Base-by-base conservation (phyloP, 2,113 vertebrate genomes). In the Taurulus bubalis region DNA sequence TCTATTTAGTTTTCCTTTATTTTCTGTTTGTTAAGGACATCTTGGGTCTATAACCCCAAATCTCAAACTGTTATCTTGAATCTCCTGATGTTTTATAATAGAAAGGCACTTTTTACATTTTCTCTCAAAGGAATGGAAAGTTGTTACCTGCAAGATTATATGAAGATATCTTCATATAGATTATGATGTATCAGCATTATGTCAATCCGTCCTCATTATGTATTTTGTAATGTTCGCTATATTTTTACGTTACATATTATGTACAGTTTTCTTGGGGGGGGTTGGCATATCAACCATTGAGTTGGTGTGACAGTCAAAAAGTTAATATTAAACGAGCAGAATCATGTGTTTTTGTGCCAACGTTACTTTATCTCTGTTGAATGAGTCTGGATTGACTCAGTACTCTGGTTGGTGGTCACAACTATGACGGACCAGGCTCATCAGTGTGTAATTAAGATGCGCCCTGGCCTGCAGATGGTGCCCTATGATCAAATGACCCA, bases 401-500 rank as follows among this genome's bases (percentile, higher is more conserved):
- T 38, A 9, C 30, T 38, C 20, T n/a, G 22, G 34, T 34, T 34
- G 34, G 6, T 34, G 34, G 34, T 34, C 42, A 0, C 2, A 40
- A 30, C 16, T 7, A 15, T 0, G 3, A 6, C 24, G 38, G 6
- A 28, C 3, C 45, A 40, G 40, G 18, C 30, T 36, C 3, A 22
- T 63, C 40, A 30, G 26, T 63, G 4, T 60, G 24, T 64, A 32
- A 60, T 76, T n/a, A 22, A 67, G 15, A 60, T 58, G 32, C 62
- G 75, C 68, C 77, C 81, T 62, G 72, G 53, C 83, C 92, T 81
- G 83, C 85, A 91, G 90, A 80, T 91, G 89, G 90, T 67, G 34
- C 72, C 49, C 74, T 82, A 12, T 74, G 65, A 84, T 88, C 69
- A 80, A 55, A 78, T 75, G 55, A 59, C 80, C 47, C 36, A 45